These are phyloP conservation scores for Emys orbicularis DNA, from an alignment of 2,797 vertebrate genomes.

Conservation along the genomic window DNA sequence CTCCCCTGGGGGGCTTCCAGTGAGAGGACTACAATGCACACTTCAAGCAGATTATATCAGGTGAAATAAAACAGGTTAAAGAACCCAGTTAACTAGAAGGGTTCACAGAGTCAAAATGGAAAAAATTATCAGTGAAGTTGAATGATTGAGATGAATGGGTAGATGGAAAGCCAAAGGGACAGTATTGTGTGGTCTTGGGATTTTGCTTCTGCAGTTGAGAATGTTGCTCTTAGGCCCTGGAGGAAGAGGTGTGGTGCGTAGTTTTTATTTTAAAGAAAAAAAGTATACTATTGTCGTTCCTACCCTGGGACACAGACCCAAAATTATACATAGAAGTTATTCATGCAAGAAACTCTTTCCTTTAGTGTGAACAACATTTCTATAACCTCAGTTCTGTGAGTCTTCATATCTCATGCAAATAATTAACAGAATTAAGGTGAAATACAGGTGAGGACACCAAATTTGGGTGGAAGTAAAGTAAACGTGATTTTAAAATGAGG, in stretches of 20 bases:
- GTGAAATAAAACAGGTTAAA: background rate
- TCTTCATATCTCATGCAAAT: background rate
- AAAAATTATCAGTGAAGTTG: background rate
- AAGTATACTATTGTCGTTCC: background rate
- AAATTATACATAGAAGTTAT: background rate
- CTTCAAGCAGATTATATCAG: background rate
- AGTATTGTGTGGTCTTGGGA: background rate
- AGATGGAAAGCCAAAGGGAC: background rate
- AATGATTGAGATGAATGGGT: background rate
- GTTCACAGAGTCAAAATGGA: background rate
- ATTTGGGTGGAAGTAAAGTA: background rate
- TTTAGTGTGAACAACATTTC: background rate
- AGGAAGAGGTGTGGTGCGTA: background rate
- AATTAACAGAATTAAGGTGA: background rate
- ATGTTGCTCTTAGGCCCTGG: background rate
- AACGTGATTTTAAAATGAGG: background rate
- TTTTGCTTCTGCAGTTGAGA: background rate
- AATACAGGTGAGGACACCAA: background rate
- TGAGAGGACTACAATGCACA: accelerated
- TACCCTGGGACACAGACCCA: background rate
- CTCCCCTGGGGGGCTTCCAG: background rate
- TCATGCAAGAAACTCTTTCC: background rate
- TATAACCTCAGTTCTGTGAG: background rate
- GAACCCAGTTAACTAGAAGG: background rate
- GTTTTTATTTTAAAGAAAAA: background rate